phyloP scores from a whole-genome alignment of 35 echinoderm and acorn worm species.

The Ophioderma brevispina region DNA sequence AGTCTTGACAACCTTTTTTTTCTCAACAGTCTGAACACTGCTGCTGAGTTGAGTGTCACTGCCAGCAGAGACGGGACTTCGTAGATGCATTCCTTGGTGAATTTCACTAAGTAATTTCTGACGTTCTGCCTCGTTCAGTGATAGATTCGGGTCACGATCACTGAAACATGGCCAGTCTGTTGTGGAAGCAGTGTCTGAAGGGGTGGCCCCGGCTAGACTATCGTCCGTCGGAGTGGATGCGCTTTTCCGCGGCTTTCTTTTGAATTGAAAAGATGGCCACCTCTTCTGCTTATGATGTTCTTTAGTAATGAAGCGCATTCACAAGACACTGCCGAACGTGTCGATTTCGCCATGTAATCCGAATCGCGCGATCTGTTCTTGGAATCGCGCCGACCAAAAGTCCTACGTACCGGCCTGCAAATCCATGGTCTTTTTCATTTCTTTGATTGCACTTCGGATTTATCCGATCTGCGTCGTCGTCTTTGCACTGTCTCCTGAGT shows the following conservation, averaged over 20 bases:
- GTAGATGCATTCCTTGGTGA: slow-evolving; percentile 43
- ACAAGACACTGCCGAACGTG: not conserved
- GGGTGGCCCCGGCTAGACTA: slow-evolving; percentile 70
- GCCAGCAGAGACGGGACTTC: slow-evolving; percentile 31
- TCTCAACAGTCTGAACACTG: not conserved
- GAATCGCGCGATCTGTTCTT: slow-evolving; percentile 45
- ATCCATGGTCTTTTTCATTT: slow-evolving; percentile 88
- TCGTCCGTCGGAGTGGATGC: slow-evolving; percentile 85
- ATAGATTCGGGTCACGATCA: slow-evolving; percentile 51
- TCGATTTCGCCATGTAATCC: not conserved
- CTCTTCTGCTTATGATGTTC: slow-evolving; percentile 36
- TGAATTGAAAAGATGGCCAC: slow-evolving; percentile 80
- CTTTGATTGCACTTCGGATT: slow-evolving; percentile 69
- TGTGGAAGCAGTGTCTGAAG: slow-evolving; percentile 79
- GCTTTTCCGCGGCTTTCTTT: slow-evolving; percentile 72
- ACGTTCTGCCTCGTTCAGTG: slow-evolving; percentile 68
- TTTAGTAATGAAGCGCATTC: not conserved
- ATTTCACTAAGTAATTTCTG: slow-evolving; percentile 77
- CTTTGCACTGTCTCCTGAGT: slow-evolving; percentile 11
- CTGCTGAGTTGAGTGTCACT: slow-evolving; percentile 75
- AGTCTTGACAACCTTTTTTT: not conserved
- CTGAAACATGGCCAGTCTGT: slow-evolving; percentile 62
- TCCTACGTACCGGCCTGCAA: slow-evolving; percentile 70
- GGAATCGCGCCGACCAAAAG: slow-evolving; percentile 66
- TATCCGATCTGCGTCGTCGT: not conserved